Evolutionary conservation across 2,888 invertebrate species (phyloP).

Genomic region (Conistra vaccinii): DNA sequence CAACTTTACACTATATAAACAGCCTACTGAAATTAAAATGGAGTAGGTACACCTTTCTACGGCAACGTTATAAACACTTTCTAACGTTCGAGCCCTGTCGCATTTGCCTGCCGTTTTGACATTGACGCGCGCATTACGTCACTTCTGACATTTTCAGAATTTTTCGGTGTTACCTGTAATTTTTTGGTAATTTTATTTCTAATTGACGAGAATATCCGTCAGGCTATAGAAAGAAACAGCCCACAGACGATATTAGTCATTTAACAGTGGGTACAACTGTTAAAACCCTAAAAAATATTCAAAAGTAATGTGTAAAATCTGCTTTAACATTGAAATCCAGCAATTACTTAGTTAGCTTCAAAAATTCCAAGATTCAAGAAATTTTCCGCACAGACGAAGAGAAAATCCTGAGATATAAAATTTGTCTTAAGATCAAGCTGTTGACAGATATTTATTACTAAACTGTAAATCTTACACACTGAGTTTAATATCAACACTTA

Average conservation of each 20-base stretch:
- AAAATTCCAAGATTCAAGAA: slow-evolving; percentile 2
- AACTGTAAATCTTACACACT: slow-evolving; percentile 15
- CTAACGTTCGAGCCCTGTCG: no score
- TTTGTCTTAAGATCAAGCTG: slow-evolving; percentile 30
- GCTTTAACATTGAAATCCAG: neutral
- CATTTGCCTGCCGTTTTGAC: no score
- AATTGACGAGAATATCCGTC: no score
- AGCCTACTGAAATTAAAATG: neutral
- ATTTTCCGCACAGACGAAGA: neutral
- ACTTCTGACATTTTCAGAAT: no score
- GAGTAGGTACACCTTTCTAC: no score
- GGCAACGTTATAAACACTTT: no score
- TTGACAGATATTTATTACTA: slow-evolving; percentile 27
- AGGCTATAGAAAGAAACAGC: no score
- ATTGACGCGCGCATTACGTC: no score
- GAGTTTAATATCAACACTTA: slow-evolving; percentile 2
- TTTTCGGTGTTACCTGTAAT: no score
- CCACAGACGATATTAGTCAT: no score
- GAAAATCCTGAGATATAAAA: slow-evolving; percentile 15
- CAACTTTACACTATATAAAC: neutral
- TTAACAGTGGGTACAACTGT: no score
- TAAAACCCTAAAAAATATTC: neutral
- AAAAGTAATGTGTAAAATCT: neutral
- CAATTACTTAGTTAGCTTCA: neutral
- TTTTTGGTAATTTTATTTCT: no score